A percentile compares a stretch with the other conserved stretches of the same genome.
phyloP scores from a whole-genome alignment of 2,113 vertebrate species.

The Pseudopodoces humilis region DNA sequence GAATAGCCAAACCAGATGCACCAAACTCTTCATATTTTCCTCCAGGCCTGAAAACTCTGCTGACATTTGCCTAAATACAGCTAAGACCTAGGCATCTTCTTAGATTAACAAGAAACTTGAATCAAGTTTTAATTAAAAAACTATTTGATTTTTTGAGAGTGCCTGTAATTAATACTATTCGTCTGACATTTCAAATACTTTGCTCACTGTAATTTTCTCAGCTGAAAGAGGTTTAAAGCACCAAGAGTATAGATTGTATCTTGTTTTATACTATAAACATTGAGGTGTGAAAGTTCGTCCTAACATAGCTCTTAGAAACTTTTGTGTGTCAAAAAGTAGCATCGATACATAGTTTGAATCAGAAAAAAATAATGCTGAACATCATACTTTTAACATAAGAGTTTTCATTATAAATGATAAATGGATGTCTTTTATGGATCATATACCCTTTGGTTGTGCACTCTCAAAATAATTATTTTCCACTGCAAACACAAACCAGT shows the following conservation, averaged over 20 bases:
- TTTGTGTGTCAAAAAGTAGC: background rate
- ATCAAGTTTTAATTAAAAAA: constrained; percentile 28
- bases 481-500: background rate
- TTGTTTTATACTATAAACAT: background rate
- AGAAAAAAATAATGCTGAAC: background rate
- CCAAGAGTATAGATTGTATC: background rate
- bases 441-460: background rate
- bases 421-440: background rate
- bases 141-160: background rate
- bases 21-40: background rate
- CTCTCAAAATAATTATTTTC: background rate
- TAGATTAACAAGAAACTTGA: constrained; percentile 42
- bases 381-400: background rate
- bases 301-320: background rate
- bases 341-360: background rate
- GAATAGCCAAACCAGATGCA: background rate
- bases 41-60: background rate
- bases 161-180: constrained; percentile 4
- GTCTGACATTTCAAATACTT: constrained; percentile 24
- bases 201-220: background rate
- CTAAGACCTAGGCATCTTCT: background rate
- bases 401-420: background rate
- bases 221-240: background rate
- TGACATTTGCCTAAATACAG: background rate
- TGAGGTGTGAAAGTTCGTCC: background rate